A percentile compares a stretch with the other conserved stretches of the same genome.
Evolutionary conservation across 2,797 vertebrate genomes (phyloP).

Genomic region (Hippoglossus hippoglossus): DNA sequence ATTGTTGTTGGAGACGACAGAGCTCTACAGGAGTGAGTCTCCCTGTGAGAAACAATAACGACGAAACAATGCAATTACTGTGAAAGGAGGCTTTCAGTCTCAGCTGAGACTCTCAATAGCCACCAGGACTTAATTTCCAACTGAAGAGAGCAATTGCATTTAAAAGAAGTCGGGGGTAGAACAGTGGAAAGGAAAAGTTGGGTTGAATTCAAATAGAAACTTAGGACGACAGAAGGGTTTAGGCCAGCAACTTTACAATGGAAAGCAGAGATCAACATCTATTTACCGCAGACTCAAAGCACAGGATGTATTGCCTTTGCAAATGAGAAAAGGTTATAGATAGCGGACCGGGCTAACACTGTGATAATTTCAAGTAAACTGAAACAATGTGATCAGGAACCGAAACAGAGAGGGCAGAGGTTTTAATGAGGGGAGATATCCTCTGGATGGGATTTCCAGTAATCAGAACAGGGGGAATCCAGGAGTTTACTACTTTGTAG

Average conservation of each 20-base stretch:
- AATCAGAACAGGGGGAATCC: constrained; percentile 17
- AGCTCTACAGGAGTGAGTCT: constrained; percentile 47
- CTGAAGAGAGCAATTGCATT: constrained; percentile 51
- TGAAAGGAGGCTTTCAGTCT: constrained; percentile 39
- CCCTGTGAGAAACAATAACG: constrained; percentile 30
- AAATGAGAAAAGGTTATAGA: background rate
- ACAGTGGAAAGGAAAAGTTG: background rate
- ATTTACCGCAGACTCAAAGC: background rate
- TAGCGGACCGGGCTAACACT: too few species aligned
- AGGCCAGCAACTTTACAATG: constrained; percentile 7
- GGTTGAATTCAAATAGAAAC: constrained; percentile 2
- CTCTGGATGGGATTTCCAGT: background rate
- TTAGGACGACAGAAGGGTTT: constrained; percentile 16
- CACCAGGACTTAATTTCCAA: constrained; percentile 52
- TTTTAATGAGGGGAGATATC: background rate
- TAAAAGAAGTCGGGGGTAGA: constrained; percentile 31
- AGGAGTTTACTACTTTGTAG: background rate
- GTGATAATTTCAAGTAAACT: constrained; percentile 14
- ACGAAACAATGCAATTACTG: constrained; percentile 43
- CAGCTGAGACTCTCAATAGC: constrained; percentile 8
- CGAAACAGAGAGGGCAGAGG: background rate
- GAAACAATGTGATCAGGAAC: background rate
- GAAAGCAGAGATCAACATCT: constrained; percentile 3
- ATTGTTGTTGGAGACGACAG: constrained; percentile 49
- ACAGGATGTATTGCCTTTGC: constrained; percentile 12